Percentiles rank a stretch among this genome's conserved stretches.
phyloP scores from a whole-genome alignment of 2,888 invertebrate genomes.

The Incurvaria masculella region DNA sequence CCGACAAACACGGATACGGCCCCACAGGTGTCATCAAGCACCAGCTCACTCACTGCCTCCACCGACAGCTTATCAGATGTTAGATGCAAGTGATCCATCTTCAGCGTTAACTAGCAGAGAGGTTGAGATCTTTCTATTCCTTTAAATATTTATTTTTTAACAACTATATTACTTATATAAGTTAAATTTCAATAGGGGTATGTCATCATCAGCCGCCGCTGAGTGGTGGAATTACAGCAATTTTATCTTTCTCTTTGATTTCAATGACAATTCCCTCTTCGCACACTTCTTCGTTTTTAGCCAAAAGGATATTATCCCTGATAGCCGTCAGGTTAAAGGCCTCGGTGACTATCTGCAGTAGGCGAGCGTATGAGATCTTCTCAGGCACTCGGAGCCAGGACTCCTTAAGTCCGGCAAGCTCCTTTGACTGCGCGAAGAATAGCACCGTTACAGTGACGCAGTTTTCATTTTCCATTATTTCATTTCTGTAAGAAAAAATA shows the following conservation, averaged over 20 bases:
- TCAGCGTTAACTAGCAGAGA: too few relatives aligned
- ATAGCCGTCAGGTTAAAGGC: constrained; percentile 66
- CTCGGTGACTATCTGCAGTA: constrained; percentile 59
- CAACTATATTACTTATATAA: constrained; percentile 3
- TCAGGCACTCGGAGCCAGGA: constrained; percentile 49
- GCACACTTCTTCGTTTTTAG: constrained; percentile 81
- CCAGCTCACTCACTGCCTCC: constrained; percentile 63
- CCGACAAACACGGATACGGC: constrained; percentile 90
- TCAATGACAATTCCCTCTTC: constrained; percentile 49
- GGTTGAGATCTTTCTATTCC: too few relatives aligned
- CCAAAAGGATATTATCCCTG: constrained; percentile 68
- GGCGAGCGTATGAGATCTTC: constrained; percentile 51
- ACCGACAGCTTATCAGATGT: constrained; percentile 64
- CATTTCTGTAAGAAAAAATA: constrained; percentile 14
- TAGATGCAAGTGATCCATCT: constrained; percentile 70
- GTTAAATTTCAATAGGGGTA: background rate
- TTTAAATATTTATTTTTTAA: constrained; percentile 7
- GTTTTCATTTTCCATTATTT: constrained; percentile 46
- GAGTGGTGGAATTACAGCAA: constrained; percentile 91
- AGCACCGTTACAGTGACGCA: constrained; percentile 63
- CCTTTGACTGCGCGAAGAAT: constrained; percentile 90
- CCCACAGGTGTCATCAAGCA: constrained; percentile 72
- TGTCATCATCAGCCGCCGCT: constrained; percentile 75
- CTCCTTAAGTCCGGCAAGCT: constrained; percentile 67
- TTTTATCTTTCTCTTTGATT: constrained; percentile 69